Percentiles rank a stretch among this genome's conserved stretches.
These are phyloP conservation scores for Synergus japonicus DNA, from an alignment of 2,888 invertebrate genomes.

Conservation along the genomic window DNA sequence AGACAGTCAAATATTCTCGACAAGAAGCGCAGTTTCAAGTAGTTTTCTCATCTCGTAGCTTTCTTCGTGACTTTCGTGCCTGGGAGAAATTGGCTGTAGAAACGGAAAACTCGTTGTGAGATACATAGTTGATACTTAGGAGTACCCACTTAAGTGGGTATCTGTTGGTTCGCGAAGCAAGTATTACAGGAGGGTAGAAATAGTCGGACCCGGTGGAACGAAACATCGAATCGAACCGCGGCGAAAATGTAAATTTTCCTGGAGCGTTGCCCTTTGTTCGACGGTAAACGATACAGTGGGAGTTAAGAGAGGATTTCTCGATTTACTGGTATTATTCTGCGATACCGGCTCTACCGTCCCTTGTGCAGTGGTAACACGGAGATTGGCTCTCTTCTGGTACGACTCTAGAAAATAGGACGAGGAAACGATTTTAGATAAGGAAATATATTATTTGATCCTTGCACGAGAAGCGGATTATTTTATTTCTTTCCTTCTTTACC, in stretches of 20 bases:
- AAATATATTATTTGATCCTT: slow-evolving; percentile 66
- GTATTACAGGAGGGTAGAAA: not conserved
- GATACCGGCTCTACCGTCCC: slow-evolving; percentile 59
- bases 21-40: not conserved
- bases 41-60: slow-evolving; percentile 5
- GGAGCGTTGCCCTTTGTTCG: slow-evolving; percentile 45
- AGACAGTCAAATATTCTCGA: not conserved
- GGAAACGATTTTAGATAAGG: slow-evolving; percentile 68
- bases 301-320: slow-evolving; percentile 64
- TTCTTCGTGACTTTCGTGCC: not conserved
- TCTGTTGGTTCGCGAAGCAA: slow-evolving; percentile 34
- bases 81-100: not conserved
- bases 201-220: not conserved
- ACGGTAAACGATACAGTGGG: slow-evolving; percentile 52
- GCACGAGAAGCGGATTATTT: slow-evolving; percentile 59
- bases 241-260: slow-evolving; percentile 51
- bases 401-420: slow-evolving; percentile 64
- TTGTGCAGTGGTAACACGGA: slow-evolving; percentile 56
- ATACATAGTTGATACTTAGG: slow-evolving; percentile 10
- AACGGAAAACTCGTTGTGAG: not conserved
- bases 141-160: slow-evolving; percentile 54
- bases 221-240: slow-evolving; percentile 45
- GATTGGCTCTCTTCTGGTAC: slow-evolving; percentile 60
- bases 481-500: slow-evolving; percentile 48
- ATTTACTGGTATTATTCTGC: slow-evolving; percentile 69